Evolutionary conservation across 37 sponge, comb jelly and placozoan genomes (phyloP).

Genomic region (Tethya wilhelma): DNA sequence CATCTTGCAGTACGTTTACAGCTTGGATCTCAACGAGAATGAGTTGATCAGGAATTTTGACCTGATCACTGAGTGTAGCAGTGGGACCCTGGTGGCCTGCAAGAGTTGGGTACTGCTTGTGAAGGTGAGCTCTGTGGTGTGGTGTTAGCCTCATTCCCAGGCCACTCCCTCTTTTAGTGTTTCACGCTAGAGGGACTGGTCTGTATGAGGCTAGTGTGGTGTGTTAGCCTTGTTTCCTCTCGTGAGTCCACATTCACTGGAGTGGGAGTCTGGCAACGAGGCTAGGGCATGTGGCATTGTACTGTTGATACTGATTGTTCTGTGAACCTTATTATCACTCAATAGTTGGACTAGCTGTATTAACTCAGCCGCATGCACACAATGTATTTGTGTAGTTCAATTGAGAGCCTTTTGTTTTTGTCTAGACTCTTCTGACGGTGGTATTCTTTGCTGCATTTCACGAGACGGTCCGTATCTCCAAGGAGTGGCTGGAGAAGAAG

Average conservation of each 20-base stretch:
- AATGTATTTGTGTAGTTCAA: too few species aligned
- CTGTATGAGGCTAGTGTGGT: background rate
- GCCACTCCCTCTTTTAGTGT: background rate
- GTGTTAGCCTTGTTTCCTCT: background rate
- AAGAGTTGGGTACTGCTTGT: slow-evolving; percentile 16
- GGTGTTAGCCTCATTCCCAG: background rate
- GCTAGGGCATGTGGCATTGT: background rate
- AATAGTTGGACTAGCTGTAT: too few species aligned
- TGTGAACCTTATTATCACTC: background rate
- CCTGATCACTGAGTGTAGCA: slow-evolving; percentile 1
- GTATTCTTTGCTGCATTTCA: slow-evolving; percentile 51
- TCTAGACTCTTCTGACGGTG: slow-evolving; percentile 20
- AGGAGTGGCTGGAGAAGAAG: background rate
- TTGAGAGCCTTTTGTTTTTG: background rate
- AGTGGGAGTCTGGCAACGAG: background rate
- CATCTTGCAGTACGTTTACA: slow-evolving; percentile 53
- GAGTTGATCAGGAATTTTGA: background rate
- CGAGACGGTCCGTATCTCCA: slow-evolving; percentile 36
- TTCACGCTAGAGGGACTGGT: too few species aligned
- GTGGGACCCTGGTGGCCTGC: background rate
- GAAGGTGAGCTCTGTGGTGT: slow-evolving; percentile 24
- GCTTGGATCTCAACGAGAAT: slow-evolving; percentile 33
- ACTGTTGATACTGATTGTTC: background rate
- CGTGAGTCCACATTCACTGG: background rate
- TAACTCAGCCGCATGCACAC: too few species aligned